A percentile compares a stretch with the other conserved stretches of the same genome.
These are phyloP conservation scores for Hemicentrotus pulcherrimus DNA, from an alignment of 35 echinoderm and acorn worm species.

Conservation along the genomic window DNA sequence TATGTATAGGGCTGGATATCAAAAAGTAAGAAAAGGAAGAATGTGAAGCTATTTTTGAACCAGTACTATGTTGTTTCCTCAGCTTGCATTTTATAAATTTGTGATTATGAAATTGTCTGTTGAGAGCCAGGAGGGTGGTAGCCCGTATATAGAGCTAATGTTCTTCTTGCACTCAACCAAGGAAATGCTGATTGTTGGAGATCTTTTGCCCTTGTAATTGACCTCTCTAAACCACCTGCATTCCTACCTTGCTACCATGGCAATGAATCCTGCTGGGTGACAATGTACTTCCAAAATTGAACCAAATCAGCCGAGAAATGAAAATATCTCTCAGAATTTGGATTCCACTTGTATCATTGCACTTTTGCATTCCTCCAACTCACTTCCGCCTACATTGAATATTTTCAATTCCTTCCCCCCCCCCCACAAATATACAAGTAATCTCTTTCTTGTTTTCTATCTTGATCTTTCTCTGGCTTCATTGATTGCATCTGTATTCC, in stretches of 20 bases:
- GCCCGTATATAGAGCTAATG: no score
- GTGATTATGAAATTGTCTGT: no score
- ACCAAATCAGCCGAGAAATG: not conserved
- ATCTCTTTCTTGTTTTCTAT: not conserved
- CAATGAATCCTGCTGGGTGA: not conserved
- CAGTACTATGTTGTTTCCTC: no score
- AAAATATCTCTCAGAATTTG: not conserved
- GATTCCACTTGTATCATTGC: not conserved
- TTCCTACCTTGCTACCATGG: not conserved
- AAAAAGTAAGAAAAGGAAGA: no score
- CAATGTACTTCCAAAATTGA: not conserved
- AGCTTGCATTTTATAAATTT: no score
- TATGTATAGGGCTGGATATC: no score
- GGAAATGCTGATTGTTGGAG: not conserved
- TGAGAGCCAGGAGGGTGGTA: no score
- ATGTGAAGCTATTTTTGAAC: no score
- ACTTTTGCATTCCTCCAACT: not conserved
- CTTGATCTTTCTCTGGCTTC: not conserved
- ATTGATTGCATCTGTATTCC: not conserved
- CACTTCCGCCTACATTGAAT: no score
- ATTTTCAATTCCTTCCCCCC: no score
- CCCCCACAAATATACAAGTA: no score
- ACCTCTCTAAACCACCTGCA: not conserved
- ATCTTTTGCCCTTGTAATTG: conserved; percentile 11
- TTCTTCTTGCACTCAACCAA: no score